Evolutionary conservation across 1,140 invertebrate species (phyloP), one percentile per base, ranked within the genome.

Genomic region (Aphis gossypii): DNA sequence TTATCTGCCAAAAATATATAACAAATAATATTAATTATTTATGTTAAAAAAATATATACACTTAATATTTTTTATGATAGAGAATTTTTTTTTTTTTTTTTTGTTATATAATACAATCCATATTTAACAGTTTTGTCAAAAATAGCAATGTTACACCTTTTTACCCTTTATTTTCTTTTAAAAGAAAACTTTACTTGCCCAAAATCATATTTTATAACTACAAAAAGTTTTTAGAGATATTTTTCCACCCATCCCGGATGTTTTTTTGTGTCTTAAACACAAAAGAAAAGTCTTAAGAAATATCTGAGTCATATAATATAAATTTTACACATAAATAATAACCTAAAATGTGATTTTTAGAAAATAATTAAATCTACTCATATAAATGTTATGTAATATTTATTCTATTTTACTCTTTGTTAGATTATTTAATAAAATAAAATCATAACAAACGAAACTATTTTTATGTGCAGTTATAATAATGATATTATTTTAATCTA

Each of bases 61-160:
- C n/a, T 76, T 18, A 76, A 76, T 35, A 21, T n/a, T 48, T 51
- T 88, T 48, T 14, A 88, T 51, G 86, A 48, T 30, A 25, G n/a
- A n/a, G 14, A 76, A n/a, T 68, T 68, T 44, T 44, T 9, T 25
- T 84, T 83, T 46, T 21, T 46, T 86, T 51, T 51, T 51, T 14
- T 51, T 51, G 18, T 51, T 18, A 25, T 41, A 89, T 11, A 89
- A 89, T 41, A 41, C 48, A 25, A 23, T 68, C 56, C 18, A 92
- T 92, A 92, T 92, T 92, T 48, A 92, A 91, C 90, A 91, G 90
- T 76, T 76, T 91, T 91, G 44, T 90, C 35, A 87, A 48, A 87
- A 56, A 89, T 56, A 41, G 25, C 7, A 92, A 92, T 82, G 90
- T 91, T 51, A 92, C 76, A 92, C 91, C 91, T 92, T 92, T 92